A percentile compares a stretch with the other conserved stretches of the same genome.
phyloP scores from a whole-genome alignment of 2,113 vertebrate species.

The Rhinoderma darwinii region DNA sequence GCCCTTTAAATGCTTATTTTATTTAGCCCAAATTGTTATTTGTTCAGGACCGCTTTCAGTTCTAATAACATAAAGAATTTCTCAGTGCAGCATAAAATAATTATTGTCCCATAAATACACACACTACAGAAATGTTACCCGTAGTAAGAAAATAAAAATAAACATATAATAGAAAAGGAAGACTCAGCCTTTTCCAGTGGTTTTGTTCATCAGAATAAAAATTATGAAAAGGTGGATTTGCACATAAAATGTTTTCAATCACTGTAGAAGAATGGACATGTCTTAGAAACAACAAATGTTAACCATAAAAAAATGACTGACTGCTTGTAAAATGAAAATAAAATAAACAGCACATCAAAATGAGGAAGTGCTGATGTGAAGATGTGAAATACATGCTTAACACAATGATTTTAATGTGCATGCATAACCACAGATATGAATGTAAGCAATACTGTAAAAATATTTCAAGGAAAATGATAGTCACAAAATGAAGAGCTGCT shows the following conservation, averaged over 20 bases:
- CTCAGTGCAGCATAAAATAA: neutral
- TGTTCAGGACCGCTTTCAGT: too few species aligned
- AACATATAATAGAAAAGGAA: neutral
- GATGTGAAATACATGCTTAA: slow-evolving; percentile 36
- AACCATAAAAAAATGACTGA: slow-evolving; percentile 36
- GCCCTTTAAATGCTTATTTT: too few species aligned
- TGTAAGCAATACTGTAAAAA: slow-evolving; percentile 11
- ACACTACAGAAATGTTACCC: neutral
- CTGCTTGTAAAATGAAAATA: slow-evolving; percentile 31
- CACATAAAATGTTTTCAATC: slow-evolving; percentile 11
- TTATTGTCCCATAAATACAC: neutral
- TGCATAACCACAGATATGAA: slow-evolving; percentile 33
- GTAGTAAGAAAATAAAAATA: neutral
- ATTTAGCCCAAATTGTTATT: too few species aligned
- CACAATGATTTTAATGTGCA: slow-evolving; percentile 49
- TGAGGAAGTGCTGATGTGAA: slow-evolving; percentile 41
- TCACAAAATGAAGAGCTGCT: slow-evolving; percentile 39
- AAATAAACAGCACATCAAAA: slow-evolving; percentile 49
- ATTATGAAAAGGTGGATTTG: slow-evolving; percentile 24
- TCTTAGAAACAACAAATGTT: slow-evolving; percentile 45
- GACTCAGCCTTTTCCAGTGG: neutral
- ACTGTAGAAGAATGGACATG: slow-evolving; percentile 24
- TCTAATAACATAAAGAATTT: neutral
- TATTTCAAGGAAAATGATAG: slow-evolving; percentile 39
- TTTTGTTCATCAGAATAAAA: slow-evolving; percentile 10